Evolutionary conservation across 2,888 invertebrate genomes (phyloP).

Genomic region (Drosophila peninsularis): DNA sequence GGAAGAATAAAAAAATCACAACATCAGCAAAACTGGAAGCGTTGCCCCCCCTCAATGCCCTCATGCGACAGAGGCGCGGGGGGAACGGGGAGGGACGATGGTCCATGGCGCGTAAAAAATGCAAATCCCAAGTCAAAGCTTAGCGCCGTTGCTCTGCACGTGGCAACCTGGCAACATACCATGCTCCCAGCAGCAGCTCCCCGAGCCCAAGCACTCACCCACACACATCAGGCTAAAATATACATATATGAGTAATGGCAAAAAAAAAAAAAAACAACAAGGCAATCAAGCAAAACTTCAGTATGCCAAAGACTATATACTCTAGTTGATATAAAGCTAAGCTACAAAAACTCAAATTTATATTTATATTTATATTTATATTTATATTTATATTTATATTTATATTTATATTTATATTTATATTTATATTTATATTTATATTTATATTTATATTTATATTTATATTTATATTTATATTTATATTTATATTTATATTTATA

Average conservation of each 20-base stretch:
- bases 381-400: no score
- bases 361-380: no score
- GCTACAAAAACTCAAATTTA: no score
- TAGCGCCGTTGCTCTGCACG: constrained; percentile 73
- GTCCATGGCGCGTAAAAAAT: constrained; percentile 74
- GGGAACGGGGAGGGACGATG: constrained; percentile 16
- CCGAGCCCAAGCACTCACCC: not conserved
- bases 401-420: constrained; percentile 4
- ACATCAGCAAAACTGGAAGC: constrained; percentile 78
- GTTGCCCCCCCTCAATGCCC: constrained; percentile 12
- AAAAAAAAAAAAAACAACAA: constrained; percentile 5
- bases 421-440: not conserved
- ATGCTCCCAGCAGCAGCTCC: constrained; percentile 12
- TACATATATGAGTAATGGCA: constrained; percentile 64
- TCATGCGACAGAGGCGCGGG: not conserved
- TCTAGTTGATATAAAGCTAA: not conserved
- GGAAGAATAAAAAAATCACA: constrained; percentile 67
- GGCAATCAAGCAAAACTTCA: not conserved
- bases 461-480: constrained; percentile 1
- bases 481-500: constrained; percentile 1
- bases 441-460: constrained; percentile 1
- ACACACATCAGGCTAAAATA: constrained; percentile 14
- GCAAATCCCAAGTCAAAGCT: constrained; percentile 83
- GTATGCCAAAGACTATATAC: not conserved
- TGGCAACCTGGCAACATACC: constrained; percentile 74